Percentiles rank a stretch among this genome's conserved stretches.
Evolutionary conservation across 2,113 vertebrate species (phyloP).

Genomic region (Lathamus discolor): DNA sequence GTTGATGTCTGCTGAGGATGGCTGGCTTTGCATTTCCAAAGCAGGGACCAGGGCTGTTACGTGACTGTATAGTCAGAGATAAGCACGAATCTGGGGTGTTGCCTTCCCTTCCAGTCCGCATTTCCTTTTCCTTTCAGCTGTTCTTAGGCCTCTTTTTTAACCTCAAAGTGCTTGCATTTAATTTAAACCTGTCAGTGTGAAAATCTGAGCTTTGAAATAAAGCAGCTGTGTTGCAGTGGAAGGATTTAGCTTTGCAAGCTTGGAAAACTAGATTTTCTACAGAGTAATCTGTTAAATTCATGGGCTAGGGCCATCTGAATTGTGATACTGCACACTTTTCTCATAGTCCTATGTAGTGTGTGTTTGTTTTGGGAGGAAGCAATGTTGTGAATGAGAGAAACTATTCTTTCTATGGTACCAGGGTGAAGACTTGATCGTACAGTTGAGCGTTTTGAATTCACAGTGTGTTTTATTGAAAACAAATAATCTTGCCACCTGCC

Average conservation of each 20-base stretch:
- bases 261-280: background rate
- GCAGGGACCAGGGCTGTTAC: background rate
- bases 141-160: background rate
- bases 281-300: background rate
- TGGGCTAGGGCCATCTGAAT: background rate
- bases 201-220: background rate
- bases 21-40: background rate
- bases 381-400: background rate
- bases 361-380: background rate
- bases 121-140: conserved; percentile 11
- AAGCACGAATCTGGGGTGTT: background rate
- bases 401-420: fast-evolving
- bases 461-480: background rate
- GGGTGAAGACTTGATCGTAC: background rate
- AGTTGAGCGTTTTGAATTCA: background rate
- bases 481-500: background rate
- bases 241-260: background rate
- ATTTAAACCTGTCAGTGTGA: background rate
- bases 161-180: background rate
- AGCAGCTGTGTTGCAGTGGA: background rate
- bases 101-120: background rate
- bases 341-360: fast-evolving
- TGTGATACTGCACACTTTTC: background rate
- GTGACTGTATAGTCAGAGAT: background rate
- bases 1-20: background rate